These are phyloP conservation scores for Rhinichthys osculus DNA, from an alignment of 2,797 vertebrate genomes.

Conservation along the genomic window DNA sequence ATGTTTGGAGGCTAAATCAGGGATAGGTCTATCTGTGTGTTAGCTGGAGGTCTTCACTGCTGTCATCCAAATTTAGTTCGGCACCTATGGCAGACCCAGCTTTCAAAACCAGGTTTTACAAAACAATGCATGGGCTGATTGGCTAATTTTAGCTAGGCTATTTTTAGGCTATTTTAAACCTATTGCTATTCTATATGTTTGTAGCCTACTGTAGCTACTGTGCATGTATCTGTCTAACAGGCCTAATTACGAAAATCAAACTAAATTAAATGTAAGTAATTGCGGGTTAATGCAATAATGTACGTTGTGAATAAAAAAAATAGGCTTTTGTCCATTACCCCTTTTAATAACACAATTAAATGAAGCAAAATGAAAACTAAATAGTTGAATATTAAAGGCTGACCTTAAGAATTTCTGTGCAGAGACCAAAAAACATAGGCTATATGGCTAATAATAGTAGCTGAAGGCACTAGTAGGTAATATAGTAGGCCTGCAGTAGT, in stretches of 20 bases:
- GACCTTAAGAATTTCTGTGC: not conserved
- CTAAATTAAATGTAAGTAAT: not conserved
- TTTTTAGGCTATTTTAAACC: not conserved
- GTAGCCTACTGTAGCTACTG: not conserved
- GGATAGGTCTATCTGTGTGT: slow-evolving; percentile 74
- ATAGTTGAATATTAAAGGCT: not conserved
- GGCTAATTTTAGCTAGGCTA: not conserved
- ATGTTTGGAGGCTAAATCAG: slow-evolving; percentile 83
- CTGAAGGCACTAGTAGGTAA: too few species aligned
- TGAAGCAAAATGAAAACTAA: not conserved
- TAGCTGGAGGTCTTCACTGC: slow-evolving; percentile 81
- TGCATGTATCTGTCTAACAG: not conserved
- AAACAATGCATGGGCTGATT: slow-evolving; percentile 4
- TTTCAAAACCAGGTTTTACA: slow-evolving; percentile 39
- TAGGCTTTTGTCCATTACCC: not conserved
- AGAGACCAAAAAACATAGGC: not conserved
- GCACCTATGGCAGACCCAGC: slow-evolving; percentile 40
- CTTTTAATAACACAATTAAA: not conserved
- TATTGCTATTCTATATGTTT: not conserved
- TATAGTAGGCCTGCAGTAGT: not conserved
- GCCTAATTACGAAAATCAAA: not conserved
- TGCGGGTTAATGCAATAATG: not conserved
- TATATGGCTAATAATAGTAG: too few species aligned
- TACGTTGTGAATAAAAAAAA: not conserved
- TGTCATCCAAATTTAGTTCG: slow-evolving; percentile 81